These are phyloP conservation scores for Ageneiosus marmoratus DNA, from an alignment of 2,113 vertebrate species.

Conservation along the genomic window DNA sequence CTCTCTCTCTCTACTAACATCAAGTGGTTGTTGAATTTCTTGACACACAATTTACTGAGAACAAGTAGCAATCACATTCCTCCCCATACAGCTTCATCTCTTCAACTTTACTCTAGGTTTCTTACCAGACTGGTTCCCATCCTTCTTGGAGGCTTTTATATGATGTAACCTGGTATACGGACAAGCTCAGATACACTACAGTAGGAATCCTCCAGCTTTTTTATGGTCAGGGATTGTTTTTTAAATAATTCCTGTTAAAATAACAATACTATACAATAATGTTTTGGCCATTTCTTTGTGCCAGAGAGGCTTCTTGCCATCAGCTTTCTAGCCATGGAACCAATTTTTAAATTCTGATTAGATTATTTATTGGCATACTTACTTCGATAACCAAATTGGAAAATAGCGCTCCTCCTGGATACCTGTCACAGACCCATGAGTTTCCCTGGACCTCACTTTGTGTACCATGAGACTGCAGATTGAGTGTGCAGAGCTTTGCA, in stretches of 20 bases:
- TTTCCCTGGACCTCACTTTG: background rate
- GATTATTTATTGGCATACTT: background rate
- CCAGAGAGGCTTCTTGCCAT: background rate
- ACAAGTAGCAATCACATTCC: conserved; percentile 24
- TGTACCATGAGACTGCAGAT: conserved; percentile 13
- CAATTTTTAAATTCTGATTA: background rate
- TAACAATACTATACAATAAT: background rate
- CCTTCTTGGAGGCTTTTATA: conserved; percentile 5
- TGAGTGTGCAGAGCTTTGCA: conserved; percentile 12
- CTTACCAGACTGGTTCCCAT: background rate
- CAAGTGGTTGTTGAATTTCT: conserved; percentile 2
- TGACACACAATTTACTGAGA: conserved; percentile 17
- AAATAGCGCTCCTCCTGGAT: background rate
- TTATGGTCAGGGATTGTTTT: background rate
- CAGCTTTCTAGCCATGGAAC: background rate
- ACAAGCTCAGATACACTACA: conserved; percentile 39
- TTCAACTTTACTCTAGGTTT: background rate
- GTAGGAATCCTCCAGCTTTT: background rate
- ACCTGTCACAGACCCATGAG: background rate
- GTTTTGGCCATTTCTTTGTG: background rate
- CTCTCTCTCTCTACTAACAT: background rate
- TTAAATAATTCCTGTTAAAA: background rate
- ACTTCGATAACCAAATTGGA: background rate
- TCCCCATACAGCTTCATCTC: background rate
- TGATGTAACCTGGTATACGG: conserved; percentile 27